Base-by-base conservation (phyloP, 2,113 vertebrate genomes). In the Onychostoma macrolepis region DNA sequence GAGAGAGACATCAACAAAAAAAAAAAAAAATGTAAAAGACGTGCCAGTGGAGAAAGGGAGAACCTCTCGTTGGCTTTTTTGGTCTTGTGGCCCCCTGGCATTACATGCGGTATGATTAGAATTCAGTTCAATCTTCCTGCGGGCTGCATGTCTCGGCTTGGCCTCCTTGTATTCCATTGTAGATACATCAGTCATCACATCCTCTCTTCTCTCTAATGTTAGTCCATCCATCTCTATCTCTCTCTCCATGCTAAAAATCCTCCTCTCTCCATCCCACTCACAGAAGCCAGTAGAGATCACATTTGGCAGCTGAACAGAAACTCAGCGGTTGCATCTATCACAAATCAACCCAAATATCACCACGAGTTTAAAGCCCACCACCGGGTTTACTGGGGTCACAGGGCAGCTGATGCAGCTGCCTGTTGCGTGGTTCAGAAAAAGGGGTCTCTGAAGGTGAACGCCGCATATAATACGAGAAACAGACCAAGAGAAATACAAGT, bases 61-160 rank as follows among this genome's bases (percentile, higher is more conserved):
- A 89, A 86, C 89, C 86, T 41, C 86, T 7, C 71, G 76, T 77
- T 77, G 61, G 83, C 82, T 63, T 89, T 90, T 85, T 84, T 85
- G 72, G 65, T 90, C 77, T 84, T 89, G 30, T 80, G 41, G 38
- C 88, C 91, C 89, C 85, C 76, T 86, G 88, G 92, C 92, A 87
- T 83, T 87, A 89, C 87, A 93, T 86, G 88, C 90, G 92, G 90
- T 86, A 67, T 90, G 90, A 94, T 92, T 92, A 92, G 87, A 90
- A 92, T 92, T 92, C 90, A 80, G 85, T 75, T 91, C 88, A 84
- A 85, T 88, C 72, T 88, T 91, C 88, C 90, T 85, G 85, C 28
- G 45, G 30, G 58, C 77, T 28, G 41, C 56, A 10, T 82, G 24
- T 86, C 80, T 86, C 45, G 53, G 24, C 79, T 77, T 90, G 84